These are phyloP conservation scores for Sarcophaga caerulescens DNA, from an alignment of 2,888 invertebrate genomes.

Conservation along the genomic window DNA sequence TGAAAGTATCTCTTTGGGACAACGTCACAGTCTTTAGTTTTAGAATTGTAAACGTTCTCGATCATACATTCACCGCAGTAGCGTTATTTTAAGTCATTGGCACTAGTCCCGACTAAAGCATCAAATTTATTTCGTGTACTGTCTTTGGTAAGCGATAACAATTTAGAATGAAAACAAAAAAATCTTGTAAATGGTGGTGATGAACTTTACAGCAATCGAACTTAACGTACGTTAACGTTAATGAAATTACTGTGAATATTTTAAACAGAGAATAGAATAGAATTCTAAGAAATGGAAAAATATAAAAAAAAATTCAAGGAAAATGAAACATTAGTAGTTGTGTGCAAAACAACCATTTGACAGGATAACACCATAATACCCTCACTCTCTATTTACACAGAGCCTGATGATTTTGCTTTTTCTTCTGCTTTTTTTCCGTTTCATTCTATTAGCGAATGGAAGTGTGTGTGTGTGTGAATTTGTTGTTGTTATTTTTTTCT, in stretches of 20 bases:
- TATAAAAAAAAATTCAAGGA: not conserved
- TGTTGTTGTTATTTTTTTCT: slow-evolving; percentile 38
- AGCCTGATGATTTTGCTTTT: slow-evolving; percentile 46
- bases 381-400: slow-evolving; percentile 57
- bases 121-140: not conserved
- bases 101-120: not conserved
- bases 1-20: too few species aligned
- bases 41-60: too few species aligned
- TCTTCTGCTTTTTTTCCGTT: not conserved
- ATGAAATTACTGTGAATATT: slow-evolving; percentile 69
- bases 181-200: slow-evolving; percentile 26
- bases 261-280: slow-evolving; percentile 43
- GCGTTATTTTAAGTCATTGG: too few species aligned
- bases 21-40: too few species aligned
- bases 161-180: not conserved
- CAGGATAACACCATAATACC: slow-evolving; percentile 44
- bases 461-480: not conserved
- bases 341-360: slow-evolving; percentile 51
- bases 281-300: slow-evolving; percentile 4
- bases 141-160: not conserved
- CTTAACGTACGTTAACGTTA: slow-evolving; percentile 50
- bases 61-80: too few species aligned
- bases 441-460: not conserved
- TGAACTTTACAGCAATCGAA: slow-evolving; percentile 52
- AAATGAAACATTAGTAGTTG: slow-evolving; percentile 60